Percentiles rank a stretch among this genome's conserved stretches.
Conservation (phyloP, 2,113 vertebrate species). For the Stegastes partitus region DNA sequence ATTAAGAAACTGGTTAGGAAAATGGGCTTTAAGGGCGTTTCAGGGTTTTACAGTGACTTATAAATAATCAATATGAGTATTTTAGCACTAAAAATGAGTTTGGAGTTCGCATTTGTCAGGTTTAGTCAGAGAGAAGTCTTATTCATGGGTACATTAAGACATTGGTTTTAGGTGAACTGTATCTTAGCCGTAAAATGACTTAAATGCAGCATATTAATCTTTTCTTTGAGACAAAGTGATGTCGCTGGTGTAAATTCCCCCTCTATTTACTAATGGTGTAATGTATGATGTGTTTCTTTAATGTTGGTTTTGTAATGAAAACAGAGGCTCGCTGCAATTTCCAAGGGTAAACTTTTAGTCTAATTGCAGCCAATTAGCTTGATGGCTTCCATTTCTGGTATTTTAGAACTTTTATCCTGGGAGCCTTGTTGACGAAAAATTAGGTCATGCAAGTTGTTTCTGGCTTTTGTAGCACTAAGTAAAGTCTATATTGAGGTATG, state of each 20-base stretch:
- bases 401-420: conserved; percentile 3
- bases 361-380: conserved; percentile 38
- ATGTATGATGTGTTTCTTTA: conserved; percentile 39
- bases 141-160: conserved; percentile 1
- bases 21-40: background rate
- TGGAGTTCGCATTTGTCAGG: background rate
- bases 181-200: background rate
- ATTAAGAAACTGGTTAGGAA: background rate
- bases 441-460: conserved; percentile 15
- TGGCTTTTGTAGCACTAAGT: background rate
- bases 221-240: background rate
- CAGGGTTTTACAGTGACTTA: background rate
- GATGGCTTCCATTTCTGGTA: conserved; percentile 34
- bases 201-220: conserved; percentile 3
- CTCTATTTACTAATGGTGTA: conserved; percentile 43
- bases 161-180: conserved; percentile 10
- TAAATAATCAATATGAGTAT: background rate
- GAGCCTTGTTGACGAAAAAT: conserved; percentile 18
- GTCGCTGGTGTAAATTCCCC: background rate
- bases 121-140: background rate
- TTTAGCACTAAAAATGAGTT: background rate
- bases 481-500: background rate
- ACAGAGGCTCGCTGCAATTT: background rate
- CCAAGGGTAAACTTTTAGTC: conserved; percentile 16
- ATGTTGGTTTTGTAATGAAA: conserved; percentile 39